Evolutionary conservation across 2,888 invertebrate species (phyloP), one percentile per base, ranked within the genome.

Genomic region (Eurytoma adleriae): DNA sequence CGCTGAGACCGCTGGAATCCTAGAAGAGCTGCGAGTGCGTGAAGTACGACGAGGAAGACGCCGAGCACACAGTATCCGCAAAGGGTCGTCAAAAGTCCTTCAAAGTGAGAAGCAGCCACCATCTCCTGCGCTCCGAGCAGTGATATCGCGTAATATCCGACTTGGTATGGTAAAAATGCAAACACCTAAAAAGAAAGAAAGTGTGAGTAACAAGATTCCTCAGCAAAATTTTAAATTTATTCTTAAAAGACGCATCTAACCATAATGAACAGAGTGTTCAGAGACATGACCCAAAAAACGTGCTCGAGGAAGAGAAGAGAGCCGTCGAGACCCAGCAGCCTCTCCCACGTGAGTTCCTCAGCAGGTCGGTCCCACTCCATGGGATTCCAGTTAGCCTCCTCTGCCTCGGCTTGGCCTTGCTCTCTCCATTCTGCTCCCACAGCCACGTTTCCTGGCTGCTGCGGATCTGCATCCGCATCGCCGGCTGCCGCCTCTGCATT

Each of bases 351-450:
- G 40, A 99, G 92, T 90, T 99, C 99, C 88, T 99, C 99, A 14
- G 97, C 98, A 0, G 98, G 98, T 83, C 98, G 93, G 89, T 99
- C 99, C 98, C 98, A 99, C 88, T 99, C 99, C 94, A 99, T 97
- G 0, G 98, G 98, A 91, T 99, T 99, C 98, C 99, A 99, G 88
- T 98, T 98, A 81, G 94, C 96, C 86, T 96, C 96, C 87, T 96
- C 95, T 4, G 94, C 94, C 75, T 90, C 88, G 52, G 93, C 94
- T 84, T 94, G 89, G 40, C 93, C 91, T 27, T 78, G 81, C 4
- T 80, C 82, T 3, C 82, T 78, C 81, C 82, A 82, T 16, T 81
- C 83, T 0, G 73, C 67, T 13, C 72, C 80, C 84, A 78, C 88
- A 78, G 87, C 89, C 85, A 86, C 88, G 85, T 40, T 86, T 85